Evolutionary conservation across 2,113 vertebrate species (phyloP), one percentile per base, ranked within the genome.

Genomic region (Falco punctatus): DNA sequence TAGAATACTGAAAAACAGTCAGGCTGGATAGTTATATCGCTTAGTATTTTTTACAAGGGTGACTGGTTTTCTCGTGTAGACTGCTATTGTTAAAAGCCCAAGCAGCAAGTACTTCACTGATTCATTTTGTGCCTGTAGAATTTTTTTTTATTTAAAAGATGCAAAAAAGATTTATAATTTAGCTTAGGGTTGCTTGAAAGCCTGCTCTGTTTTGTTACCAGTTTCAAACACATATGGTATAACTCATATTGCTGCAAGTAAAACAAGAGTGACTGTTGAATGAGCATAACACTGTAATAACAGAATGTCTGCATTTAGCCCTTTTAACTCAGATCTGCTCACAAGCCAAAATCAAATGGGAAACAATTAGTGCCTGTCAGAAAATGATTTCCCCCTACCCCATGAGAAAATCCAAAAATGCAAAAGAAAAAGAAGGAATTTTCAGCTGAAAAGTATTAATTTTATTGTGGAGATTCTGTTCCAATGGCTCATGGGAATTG

Each of bases 81-180:
- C 35, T 81, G 35, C 44, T 84, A 57, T 93, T 86, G 72, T 95
- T 92, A 79, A 95, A 79, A 95, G 11, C 17, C 27, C 66, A 81
- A 61, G 57, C 77, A 94, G 71, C 51, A 90, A 74, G 51, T 71
- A 81, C 28, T 89, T 92, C 82, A 85, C 33, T 67, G 66, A 92
- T 79, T 91, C 40, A n/a, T 92, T 95, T 85, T 81, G 49, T 92
- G 91, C 61, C 80, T 84, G 88, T 69, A 92, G 44, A 95, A 86
- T 69, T 49, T 67, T 55, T 92, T 79, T 95, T 81, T 70, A 91
- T 94, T 97, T 94, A 96, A 97, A 93, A 96, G 83, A 97, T 96
- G 96, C 94, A 96, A 96, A 97, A 94, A 96, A 90, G 88, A 96
- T 95, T 93, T 96, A 96, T 96, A 94, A 96, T 97, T 96, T 94